Conservation (phyloP, 2,113 vertebrate genomes). For the Grus americana region DNA sequence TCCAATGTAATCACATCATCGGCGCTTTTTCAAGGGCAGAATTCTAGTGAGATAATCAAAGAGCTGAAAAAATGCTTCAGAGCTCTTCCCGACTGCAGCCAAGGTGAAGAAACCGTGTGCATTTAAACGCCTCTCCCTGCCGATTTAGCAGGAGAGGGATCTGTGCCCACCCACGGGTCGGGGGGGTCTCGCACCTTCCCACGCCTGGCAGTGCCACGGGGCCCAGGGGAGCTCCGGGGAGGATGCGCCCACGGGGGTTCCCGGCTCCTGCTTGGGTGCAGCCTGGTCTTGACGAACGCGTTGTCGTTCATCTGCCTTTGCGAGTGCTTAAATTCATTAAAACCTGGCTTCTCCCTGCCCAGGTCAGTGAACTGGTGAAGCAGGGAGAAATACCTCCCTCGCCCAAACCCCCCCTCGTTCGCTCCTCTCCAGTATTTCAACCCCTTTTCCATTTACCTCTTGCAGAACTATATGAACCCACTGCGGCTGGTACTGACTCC, state of each 20-base stretch:
- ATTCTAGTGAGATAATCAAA: neutral
- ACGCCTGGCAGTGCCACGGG: rapidly evolving
- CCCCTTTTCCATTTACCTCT: neutral
- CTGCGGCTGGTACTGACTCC: constrained; percentile 87
- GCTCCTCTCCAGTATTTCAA: neutral
- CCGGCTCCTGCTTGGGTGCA: neutral
- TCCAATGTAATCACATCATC: constrained; percentile 12
- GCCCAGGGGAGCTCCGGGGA: neutral
- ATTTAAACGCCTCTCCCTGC: neutral
- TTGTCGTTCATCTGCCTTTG: neutral
- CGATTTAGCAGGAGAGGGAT: neutral
- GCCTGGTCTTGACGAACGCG: rapidly evolving
- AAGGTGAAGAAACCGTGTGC: neutral
- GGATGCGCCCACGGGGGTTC: rapidly evolving
- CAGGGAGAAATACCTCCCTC: neutral
- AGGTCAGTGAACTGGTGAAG: neutral
- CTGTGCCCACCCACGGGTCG: neutral
- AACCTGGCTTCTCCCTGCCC: neutral
- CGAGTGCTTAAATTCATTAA: neutral
- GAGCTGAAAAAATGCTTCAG: neutral
- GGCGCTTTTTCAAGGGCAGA: neutral
- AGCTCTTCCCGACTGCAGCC: neutral
- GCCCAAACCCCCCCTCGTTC: neutral
- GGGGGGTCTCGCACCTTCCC: neutral
- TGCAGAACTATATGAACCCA: constrained; percentile 94